phyloP scores from a whole-genome alignment of 2,888 invertebrate genomes.

The Dendrolimus houi region DNA sequence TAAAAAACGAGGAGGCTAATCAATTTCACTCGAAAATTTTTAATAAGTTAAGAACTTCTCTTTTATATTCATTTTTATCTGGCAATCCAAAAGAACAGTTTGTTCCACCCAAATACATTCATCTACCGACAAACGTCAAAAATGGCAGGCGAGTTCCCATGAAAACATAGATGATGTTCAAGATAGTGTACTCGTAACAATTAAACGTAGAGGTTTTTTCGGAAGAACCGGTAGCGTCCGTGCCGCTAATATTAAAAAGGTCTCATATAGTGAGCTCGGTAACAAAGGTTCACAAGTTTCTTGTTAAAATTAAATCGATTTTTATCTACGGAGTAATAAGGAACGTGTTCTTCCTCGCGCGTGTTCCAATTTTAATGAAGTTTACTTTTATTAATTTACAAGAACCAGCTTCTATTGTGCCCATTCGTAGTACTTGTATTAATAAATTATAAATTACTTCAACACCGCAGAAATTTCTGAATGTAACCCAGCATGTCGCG shows the following conservation, averaged over 20 bases:
- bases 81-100: too few species aligned
- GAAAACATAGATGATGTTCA: conserved; percentile 60
- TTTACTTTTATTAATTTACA: too few species aligned
- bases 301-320: conserved; percentile 66
- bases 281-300: conserved; percentile 63
- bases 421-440: too few species aligned
- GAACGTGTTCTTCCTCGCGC: conserved; percentile 49
- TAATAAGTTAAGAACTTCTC: too few species aligned
- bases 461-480: too few species aligned
- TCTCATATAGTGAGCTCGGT: conserved; percentile 35
- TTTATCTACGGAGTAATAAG: conserved; percentile 61
- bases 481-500: too few species aligned
- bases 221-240: conserved; percentile 65
- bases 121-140: conserved; percentile 56
- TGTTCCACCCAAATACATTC: conserved; percentile 23
- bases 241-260: conserved; percentile 64
- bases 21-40: too few species aligned
- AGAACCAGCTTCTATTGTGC: too few species aligned
- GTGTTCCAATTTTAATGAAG: conserved; percentile 64
- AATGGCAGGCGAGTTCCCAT: conserved; percentile 65
- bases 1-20: too few species aligned
- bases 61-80: too few species aligned
- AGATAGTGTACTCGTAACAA: conserved; percentile 61
- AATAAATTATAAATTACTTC: too few species aligned
- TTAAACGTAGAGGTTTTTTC: conserved; percentile 49